These are phyloP conservation scores for Tenthredo livida DNA, from an alignment of 2,888 invertebrate genomes.

Conservation along the genomic window DNA sequence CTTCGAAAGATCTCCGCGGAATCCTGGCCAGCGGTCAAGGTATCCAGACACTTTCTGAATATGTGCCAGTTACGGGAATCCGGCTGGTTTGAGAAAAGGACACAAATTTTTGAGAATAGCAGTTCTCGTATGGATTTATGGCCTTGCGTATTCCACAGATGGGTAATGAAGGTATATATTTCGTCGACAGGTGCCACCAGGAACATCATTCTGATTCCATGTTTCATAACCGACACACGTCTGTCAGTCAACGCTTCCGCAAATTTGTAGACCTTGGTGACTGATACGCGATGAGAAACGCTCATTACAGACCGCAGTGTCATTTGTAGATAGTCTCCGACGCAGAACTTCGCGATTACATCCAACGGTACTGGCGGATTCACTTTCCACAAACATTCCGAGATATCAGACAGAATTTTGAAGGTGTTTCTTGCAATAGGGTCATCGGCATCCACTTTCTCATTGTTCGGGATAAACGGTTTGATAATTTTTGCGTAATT, in stretches of 20 bases:
- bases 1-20: constrained; percentile 56
- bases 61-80: constrained; percentile 61
- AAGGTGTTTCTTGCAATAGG: constrained; percentile 56
- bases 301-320: constrained; percentile 59
- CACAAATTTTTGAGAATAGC: constrained; percentile 56
- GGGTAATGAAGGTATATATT: constrained; percentile 55
- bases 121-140: constrained; percentile 67
- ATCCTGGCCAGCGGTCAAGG: constrained; percentile 59
- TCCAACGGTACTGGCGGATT: constrained; percentile 70
- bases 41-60: constrained; percentile 58
- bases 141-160: constrained; percentile 60
- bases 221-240: constrained; percentile 70
- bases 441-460: constrained; percentile 58
- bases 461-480: constrained; percentile 61
- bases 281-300: constrained; percentile 61
- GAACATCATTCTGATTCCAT: constrained; percentile 68
- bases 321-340: constrained; percentile 64
- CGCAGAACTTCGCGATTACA: background rate
- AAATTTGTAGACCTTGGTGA: constrained; percentile 62
- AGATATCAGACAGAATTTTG: background rate
- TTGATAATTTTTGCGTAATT: constrained; percentile 62
- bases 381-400: constrained; percentile 57
- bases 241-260: constrained; percentile 59
- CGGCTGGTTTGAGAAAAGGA: constrained; percentile 61
- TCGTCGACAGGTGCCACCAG: constrained; percentile 59